A percentile compares a stretch with the other conserved stretches of the same genome.
Conservation (phyloP, 2,888 invertebrate genomes). For the Strigamia maritima region DNA sequence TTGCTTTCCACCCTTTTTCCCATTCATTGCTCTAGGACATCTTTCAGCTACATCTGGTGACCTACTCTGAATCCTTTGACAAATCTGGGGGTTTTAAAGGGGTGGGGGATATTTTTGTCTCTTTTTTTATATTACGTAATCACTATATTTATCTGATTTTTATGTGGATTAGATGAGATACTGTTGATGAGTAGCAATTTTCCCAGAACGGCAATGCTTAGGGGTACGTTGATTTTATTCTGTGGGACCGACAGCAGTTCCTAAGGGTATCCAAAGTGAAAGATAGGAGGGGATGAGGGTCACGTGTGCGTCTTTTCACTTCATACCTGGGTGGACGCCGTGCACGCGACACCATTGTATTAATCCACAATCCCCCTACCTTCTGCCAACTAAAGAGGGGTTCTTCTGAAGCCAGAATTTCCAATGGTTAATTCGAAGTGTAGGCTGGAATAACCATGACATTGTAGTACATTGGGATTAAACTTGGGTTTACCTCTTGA, state of each 20-base stretch:
- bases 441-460: neutral
- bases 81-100: neutral
- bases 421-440: neutral
- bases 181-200: neutral
- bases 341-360: slow-evolving; percentile 25
- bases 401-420: neutral
- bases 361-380: neutral
- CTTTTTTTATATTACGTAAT: neutral
- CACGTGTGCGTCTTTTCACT: slow-evolving; percentile 26
- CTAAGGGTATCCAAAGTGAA: neutral
- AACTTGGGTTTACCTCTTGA: neutral
- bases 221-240: neutral
- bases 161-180: slow-evolving; percentile 25
- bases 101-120: neutral
- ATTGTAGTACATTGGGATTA: neutral
- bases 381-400: neutral
- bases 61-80: neutral
- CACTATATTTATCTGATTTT: slow-evolving; percentile 27
- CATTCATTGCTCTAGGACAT: neutral
- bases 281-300: slow-evolving; percentile 5
- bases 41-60: slow-evolving; percentile 12
- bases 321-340: slow-evolving; percentile 31
- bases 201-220: neutral
- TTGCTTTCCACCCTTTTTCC: neutral
- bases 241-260: neutral